Evolutionary conservation across 2,888 invertebrate genomes (phyloP).

Genomic region (Protonemura montana): DNA sequence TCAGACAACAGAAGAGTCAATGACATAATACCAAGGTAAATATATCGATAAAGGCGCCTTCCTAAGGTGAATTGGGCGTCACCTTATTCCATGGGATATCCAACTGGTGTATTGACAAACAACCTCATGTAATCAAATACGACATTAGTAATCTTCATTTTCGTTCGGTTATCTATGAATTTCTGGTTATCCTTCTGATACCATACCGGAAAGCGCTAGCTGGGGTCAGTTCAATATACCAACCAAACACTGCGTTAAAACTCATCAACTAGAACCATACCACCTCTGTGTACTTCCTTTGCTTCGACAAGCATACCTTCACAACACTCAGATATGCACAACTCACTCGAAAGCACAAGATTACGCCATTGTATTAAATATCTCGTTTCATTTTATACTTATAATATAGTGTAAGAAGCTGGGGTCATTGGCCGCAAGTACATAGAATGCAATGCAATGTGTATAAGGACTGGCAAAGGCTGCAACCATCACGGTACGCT

Average conservation of each 20-base stretch:
- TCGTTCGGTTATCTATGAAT: not conserved
- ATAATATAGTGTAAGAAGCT: not conserved
- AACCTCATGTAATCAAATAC: not conserved
- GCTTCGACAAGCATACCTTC: not conserved
- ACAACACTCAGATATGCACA: not conserved
- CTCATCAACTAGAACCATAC: not conserved
- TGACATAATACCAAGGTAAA: too few relatives aligned
- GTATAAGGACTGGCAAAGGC: not conserved
- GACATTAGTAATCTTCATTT: not conserved
- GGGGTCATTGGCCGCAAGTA: not conserved
- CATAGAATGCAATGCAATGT: not conserved
- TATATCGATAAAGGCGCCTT: too few relatives aligned
- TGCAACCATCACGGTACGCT: not conserved
- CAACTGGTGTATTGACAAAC: not conserved
- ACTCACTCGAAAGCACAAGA: not conserved
- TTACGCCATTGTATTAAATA: slow-evolving; percentile 7
- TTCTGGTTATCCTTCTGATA: not conserved
- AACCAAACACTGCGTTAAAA: not conserved
- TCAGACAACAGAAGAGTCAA: too few relatives aligned
- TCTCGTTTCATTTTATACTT: slow-evolving; percentile 7
- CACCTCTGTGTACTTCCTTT: not conserved
- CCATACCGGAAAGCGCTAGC: not conserved
- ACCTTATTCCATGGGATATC: not conserved
- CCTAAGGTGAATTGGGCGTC: not conserved
- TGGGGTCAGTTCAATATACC: not conserved